A percentile compares a stretch with the other conserved stretches of the same genome.
These are phyloP conservation scores for Ecdyonurus torrentis DNA, from an alignment of 2,888 invertebrate species.

Conservation along the genomic window DNA sequence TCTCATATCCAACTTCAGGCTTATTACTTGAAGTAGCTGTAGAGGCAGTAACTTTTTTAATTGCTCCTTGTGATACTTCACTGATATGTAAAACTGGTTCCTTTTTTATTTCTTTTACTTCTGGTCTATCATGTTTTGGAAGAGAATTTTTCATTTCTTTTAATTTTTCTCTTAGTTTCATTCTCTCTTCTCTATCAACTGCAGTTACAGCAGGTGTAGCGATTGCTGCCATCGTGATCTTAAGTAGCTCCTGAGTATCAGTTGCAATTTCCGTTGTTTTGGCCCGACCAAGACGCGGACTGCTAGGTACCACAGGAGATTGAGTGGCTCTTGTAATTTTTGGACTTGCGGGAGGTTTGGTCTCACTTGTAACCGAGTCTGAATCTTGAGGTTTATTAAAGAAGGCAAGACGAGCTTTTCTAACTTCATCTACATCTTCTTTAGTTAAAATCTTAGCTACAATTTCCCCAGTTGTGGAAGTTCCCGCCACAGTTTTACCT, in stretches of 20 bases:
- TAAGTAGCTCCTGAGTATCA: neutral
- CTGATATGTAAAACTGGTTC: too few relatives aligned
- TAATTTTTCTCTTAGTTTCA: conserved; percentile 44
- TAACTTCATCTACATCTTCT: conserved; percentile 21
- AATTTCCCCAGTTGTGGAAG: neutral
- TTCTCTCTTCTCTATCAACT: conserved; percentile 14
- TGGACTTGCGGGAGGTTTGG: neutral
- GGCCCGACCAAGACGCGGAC: neutral
- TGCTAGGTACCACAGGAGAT: neutral
- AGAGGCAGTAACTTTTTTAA: neutral
- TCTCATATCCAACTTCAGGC: conserved; percentile 27
- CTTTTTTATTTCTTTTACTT: too few relatives aligned
- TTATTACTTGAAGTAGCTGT: conserved; percentile 25
- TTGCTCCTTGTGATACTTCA: conserved; percentile 5
- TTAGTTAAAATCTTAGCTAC: conserved; percentile 6
- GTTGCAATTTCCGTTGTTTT: neutral
- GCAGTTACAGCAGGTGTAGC: conserved; percentile 2
- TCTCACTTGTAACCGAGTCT: neutral
- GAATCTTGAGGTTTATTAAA: conserved; percentile 17
- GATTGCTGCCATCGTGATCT: neutral
- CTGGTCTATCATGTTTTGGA: conserved; percentile 29
- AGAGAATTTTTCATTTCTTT: conserved; percentile 63
- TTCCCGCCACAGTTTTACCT: neutral
- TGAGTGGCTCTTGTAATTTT: neutral
- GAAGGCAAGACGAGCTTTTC: conserved; percentile 25